Conservation (phyloP, 2,888 invertebrate species). For the Scaptomyza parva region DNA sequence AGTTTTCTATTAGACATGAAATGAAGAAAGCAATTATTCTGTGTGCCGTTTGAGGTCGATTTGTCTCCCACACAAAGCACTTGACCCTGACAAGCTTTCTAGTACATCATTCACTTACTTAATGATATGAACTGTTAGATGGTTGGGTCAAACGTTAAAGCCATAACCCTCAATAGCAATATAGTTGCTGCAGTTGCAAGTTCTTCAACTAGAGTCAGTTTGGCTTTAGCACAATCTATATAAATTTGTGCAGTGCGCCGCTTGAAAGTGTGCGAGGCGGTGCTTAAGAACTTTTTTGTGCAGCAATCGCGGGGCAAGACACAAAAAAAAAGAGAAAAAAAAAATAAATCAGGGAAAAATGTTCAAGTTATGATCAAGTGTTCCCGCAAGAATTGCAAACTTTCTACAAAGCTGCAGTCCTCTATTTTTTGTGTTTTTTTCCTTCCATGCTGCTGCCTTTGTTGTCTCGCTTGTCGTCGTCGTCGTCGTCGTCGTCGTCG, state of each 20-base stretch:
- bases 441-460: constrained; percentile 41
- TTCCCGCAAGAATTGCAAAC: constrained; percentile 80
- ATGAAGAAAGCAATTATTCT: too few species aligned
- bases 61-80: constrained; percentile 7
- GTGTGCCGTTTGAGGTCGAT: too few species aligned
- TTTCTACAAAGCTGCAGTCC: constrained; percentile 47
- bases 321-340: constrained; percentile 64
- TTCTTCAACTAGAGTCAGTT: constrained; percentile 5
- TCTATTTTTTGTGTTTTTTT: constrained; percentile 4
- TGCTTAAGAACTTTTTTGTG: constrained; percentile 25
- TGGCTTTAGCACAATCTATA: constrained; percentile 32
- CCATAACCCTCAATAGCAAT: constrained; percentile 43
- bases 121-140: constrained; percentile 11
- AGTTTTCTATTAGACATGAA: too few species aligned
- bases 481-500: constrained; percentile 6
- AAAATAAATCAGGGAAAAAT: constrained; percentile 76
- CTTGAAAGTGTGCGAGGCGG: constrained; percentile 41
- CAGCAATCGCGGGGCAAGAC: constrained; percentile 17
- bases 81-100: constrained; percentile 15
- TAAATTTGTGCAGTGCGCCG: constrained; percentile 49
- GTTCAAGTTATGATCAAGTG: constrained; percentile 78
- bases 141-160: constrained; percentile 42
- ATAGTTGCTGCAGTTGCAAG: constrained; percentile 3
- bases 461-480: constrained; percentile 61
- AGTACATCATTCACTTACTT: constrained; percentile 22